Evolutionary conservation across 2,797 vertebrate genomes (phyloP), one percentile per base, ranked within the genome.

Genomic region (Serranus cabrilla): DNA sequence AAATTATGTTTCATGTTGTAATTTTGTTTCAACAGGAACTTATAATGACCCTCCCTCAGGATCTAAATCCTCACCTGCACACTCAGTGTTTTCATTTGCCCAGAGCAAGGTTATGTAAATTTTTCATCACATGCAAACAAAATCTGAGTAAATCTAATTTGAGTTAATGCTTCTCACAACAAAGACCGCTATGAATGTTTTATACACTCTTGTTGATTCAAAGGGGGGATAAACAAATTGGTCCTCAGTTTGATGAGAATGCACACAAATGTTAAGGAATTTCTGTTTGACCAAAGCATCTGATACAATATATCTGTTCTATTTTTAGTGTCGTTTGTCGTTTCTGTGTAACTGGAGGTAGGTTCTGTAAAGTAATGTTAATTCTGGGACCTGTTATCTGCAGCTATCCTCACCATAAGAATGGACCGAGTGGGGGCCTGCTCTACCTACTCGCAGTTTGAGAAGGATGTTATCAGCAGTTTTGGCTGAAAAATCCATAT

Each of bases 51-150:
- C 18, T 61, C 17, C 7, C 39, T 7, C 16, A 10, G 13, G 42
- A 37, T 76, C 13, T 52, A 12, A 31, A 21, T 16, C 25, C 39
- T 39, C 40, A 71, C 50, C 60, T 52, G 55, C 42, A 21, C 52
- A 10, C 18, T 25, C 49, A 7, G 64, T 21, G 43, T 20, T 70
- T 51, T 60, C 47, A 59, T 56, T 60, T 21, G 25, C 69, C 40
- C 31, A 21, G 37, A 45, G 52, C 54, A n/a, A 55, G 55, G 46
- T 78, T n/a, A 46, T 43, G 51, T 78, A 8, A 65, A 79, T 77
- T 31, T 83, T 80, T 77, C 39, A 85, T 81, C 20, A 40, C 16
- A 37, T 21, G 52, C 68, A 78, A 85, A 82, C 56, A 80, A 43
- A 81, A 51, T 51, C 31, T 3, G n/a, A 60, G 42, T 12, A 13